These are phyloP conservation scores for Syngnathus scovelli DNA, from an alignment of 2,113 vertebrate genomes.

Conservation along the genomic window DNA sequence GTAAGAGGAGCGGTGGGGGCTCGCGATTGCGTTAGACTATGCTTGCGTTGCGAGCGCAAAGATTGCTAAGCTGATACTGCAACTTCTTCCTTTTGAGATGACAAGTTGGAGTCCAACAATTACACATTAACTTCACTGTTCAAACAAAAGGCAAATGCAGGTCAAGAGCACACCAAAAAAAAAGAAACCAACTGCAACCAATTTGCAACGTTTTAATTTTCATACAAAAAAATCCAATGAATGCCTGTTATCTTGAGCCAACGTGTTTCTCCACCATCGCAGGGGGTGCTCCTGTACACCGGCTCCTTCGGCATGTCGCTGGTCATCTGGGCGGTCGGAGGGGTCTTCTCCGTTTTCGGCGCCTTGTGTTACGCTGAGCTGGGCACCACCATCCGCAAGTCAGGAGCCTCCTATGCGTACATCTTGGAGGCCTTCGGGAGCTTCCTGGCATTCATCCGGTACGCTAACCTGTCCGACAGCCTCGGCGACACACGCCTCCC, in stretches of 20 bases:
- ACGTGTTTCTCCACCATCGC: slow-evolving; percentile 33
- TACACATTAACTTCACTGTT: not conserved
- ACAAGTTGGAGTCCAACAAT: not conserved
- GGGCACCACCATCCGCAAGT: slow-evolving; percentile 78
- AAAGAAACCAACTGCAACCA: not conserved
- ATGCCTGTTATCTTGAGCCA: too few species aligned
- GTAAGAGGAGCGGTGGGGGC: not conserved
- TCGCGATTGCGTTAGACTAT: not conserved
- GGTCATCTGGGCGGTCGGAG: slow-evolving; percentile 74
- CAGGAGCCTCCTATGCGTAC: slow-evolving; percentile 77
- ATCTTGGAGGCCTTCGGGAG: slow-evolving; percentile 77
- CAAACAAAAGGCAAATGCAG: not conserved
- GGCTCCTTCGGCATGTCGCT: slow-evolving; percentile 76
- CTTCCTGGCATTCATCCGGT: slow-evolving; percentile 75
- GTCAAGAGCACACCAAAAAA: not conserved
- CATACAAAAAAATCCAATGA: too few species aligned
- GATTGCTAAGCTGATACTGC: not conserved
- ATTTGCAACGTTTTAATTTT: not conserved
- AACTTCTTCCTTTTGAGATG: not conserved
- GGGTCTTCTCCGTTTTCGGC: slow-evolving; percentile 76
- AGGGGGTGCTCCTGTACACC: slow-evolving; percentile 71
- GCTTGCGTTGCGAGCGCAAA: not conserved
- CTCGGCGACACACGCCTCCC: not conserved
- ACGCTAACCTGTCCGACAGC: not conserved
- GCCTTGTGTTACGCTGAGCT: slow-evolving; percentile 78